A percentile compares a stretch with the other conserved stretches of the same genome.
Evolutionary conservation across 2,113 vertebrate genomes (phyloP).

Genomic region (Copsychus sechellarum): DNA sequence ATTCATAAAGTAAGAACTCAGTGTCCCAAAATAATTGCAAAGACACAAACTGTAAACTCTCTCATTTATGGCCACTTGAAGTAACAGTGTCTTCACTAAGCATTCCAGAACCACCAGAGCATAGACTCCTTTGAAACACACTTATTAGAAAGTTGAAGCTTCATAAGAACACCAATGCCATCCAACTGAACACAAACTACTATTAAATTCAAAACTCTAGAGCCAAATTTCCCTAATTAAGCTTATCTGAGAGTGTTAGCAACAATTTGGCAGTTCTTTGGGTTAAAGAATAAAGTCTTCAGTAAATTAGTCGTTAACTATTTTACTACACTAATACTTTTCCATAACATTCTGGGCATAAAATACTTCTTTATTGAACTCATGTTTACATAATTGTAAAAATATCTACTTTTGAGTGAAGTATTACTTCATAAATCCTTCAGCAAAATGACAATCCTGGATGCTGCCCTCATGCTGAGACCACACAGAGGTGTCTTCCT

Average conservation of each 20-base stretch:
- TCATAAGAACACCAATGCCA: not conserved
- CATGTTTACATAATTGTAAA: not conserved
- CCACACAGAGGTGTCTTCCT: not conserved
- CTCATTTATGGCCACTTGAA: not conserved
- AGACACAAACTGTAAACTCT: not conserved
- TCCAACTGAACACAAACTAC: not conserved
- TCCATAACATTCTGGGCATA: not conserved
- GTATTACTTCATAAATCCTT: not conserved
- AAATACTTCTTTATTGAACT: not conserved
- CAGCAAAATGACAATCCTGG: not conserved
- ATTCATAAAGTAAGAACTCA: not conserved
- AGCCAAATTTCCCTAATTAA: conserved; percentile 10
- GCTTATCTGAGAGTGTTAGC: not conserved
- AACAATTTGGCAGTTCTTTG: not conserved
- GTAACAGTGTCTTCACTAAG: not conserved
- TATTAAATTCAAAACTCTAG: not conserved
- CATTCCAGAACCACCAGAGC: not conserved
- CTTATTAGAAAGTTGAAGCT: not conserved
- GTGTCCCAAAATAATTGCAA: not conserved
- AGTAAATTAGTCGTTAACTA: not conserved
- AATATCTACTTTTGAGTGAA: not conserved
- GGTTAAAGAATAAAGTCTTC: not conserved
- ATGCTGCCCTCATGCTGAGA: not conserved
- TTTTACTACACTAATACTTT: not conserved
- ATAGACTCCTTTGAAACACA: not conserved